phyloP scores from a whole-genome alignment of 2,888 invertebrate species.

The Petrolisthes manimaculis region DNA sequence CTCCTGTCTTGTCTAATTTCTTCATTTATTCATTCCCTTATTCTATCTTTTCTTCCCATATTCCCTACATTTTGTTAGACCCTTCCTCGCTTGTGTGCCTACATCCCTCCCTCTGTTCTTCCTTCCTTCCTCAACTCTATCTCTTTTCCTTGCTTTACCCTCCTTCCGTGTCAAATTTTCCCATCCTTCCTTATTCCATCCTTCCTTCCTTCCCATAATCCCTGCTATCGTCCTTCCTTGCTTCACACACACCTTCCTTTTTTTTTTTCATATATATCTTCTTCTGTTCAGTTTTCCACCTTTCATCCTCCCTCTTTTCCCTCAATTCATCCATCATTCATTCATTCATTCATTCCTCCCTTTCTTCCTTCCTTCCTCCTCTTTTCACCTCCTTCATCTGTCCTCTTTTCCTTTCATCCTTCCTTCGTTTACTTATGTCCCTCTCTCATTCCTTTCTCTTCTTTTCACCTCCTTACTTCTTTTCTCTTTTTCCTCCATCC shows the following conservation, averaged over 20 bases:
- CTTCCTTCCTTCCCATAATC: neutral
- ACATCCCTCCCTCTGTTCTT: neutral
- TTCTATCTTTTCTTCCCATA: neutral
- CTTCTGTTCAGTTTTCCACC: neutral
- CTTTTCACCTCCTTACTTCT: neutral
- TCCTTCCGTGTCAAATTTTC: neutral
- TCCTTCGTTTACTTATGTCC: neutral
- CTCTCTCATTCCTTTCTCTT: neutral
- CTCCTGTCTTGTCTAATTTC: too few species aligned
- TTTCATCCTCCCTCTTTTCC: neutral
- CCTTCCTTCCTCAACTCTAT: neutral
- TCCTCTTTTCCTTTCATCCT: neutral
- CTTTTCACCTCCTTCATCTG: neutral
- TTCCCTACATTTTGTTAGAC: neutral
- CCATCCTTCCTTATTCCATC: neutral
- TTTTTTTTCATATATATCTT: neutral
- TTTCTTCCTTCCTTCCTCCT: neutral
- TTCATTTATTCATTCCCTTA: neutral
- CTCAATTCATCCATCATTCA: neutral
- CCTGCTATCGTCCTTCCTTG: neutral
- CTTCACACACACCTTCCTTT: neutral
- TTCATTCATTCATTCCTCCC: neutral
- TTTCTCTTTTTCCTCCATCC: neutral
- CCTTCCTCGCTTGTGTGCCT: neutral
- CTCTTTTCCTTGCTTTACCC: neutral